Evolutionary conservation across 2,888 invertebrate species (phyloP).

Genomic region (Nomada fucata): DNA sequence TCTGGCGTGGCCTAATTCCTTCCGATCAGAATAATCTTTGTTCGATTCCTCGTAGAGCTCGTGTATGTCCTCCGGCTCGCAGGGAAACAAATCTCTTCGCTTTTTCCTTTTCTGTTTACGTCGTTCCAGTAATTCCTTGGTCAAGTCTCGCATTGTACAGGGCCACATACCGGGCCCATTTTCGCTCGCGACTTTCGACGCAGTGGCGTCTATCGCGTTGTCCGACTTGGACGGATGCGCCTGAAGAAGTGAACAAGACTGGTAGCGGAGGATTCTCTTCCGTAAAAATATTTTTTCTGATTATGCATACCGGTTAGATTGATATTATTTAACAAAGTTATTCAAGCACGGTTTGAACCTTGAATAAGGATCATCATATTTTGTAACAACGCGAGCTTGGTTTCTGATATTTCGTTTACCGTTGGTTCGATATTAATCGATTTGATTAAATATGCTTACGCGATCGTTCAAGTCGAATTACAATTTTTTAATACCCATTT

Average conservation of each 20-base stretch:
- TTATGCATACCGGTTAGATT: too few species aligned
- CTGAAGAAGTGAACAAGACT: slow-evolving; percentile 13
- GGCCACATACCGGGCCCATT: slow-evolving; percentile 74
- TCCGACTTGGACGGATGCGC: slow-evolving; percentile 36
- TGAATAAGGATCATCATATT: too few species aligned
- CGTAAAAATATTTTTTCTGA: background rate
- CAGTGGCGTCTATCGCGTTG: background rate
- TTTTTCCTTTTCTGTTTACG: slow-evolving; percentile 58
- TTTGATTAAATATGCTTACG: too few species aligned
- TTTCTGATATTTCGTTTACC: too few species aligned
- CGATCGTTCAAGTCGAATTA: too few species aligned
- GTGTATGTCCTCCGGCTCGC: slow-evolving; percentile 53
- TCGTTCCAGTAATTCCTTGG: slow-evolving; percentile 51
- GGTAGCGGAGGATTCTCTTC: background rate
- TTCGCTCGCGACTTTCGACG: slow-evolving; percentile 48
- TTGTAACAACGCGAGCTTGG: too few species aligned
- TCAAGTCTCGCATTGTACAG: slow-evolving; percentile 67
- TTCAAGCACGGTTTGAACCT: background rate
- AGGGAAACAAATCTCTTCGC: slow-evolving; percentile 68
- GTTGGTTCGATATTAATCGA: too few species aligned
- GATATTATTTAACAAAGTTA: too few species aligned
- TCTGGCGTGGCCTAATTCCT: slow-evolving; percentile 79
- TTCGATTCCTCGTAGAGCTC: slow-evolving; percentile 50
- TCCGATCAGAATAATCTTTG: slow-evolving; percentile 72
- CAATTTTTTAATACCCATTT: too few species aligned